Base-by-base conservation (phyloP, 2,888 invertebrate species). In the Junonia oenone region DNA sequence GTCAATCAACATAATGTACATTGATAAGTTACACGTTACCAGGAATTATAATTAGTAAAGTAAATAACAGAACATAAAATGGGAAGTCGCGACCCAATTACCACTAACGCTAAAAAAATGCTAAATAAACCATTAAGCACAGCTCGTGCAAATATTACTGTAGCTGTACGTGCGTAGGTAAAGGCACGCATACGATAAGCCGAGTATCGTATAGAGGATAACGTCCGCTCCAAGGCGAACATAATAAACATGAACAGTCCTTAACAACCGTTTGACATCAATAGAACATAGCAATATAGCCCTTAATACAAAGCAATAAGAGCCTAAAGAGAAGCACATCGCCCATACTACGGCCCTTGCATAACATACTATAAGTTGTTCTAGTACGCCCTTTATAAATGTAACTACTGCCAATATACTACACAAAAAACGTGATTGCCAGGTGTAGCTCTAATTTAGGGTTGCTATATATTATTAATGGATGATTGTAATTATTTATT, bases 201-300 rank as follows among this genome's bases (percentile, higher is more conserved):
- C 62, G 58, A 72, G 71, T 76, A 78, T 77, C 75, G 43, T 67
- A 55, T 49, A 70, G 75, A 75, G 86, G 83, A 79, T 83, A 86
- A 87, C 76, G 84, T 63, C 83, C 86, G 75, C 76, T 60, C 68
- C 86, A 86, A 87, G 86, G 87, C 82, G 68, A 81, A 72, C 76
- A 40, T 55, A 58, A 58, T 58, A 55, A 55, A 58, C 55, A 38
- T 33, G 37, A 55, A 60, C 57, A 45, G 17, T 48, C n/a, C 22
- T 27, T 45, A 37, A 45, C 49, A 35, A 26, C 40, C 45, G 54
- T 60, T 35, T 17, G 8, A 46, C 57, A 17, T 13, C 9, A 3
- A 19, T 51, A 31, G 9, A 4, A 1, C n/a, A 45, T 11, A 6
- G 29, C 49, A 8, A 65, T 64, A 68, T 70, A 71, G 68, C 72